A percentile compares a stretch with the other conserved stretches of the same genome.
These are phyloP conservation scores for Hanleya hanleyi DNA, from an alignment of 2,888 invertebrate species.

Conservation along the genomic window DNA sequence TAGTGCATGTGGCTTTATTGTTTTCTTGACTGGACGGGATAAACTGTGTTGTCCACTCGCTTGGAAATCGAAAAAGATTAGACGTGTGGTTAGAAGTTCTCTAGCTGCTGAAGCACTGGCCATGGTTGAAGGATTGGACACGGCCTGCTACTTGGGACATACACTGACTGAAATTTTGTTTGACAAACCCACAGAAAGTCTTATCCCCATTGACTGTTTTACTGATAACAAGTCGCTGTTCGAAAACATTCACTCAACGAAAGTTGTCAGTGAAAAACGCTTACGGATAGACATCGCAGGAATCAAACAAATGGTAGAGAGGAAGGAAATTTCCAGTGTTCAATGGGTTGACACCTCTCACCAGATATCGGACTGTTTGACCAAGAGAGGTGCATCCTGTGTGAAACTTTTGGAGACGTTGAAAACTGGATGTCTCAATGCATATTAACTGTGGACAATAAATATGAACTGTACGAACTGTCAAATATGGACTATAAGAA, in stretches of 20 bases:
- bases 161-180: conserved; percentile 30
- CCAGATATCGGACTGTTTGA: conserved; percentile 1
- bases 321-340: conserved; percentile 15
- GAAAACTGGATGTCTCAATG: too few relatives aligned
- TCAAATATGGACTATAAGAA: too few relatives aligned
- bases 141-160: conserved; percentile 26
- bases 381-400: background rate
- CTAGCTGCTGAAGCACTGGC: conserved; percentile 37
- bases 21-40: conserved; percentile 27
- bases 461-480: too few relatives aligned
- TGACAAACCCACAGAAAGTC: background rate
- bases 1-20: conserved; percentile 24
- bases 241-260: conserved; percentile 37
- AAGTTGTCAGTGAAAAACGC: conserved; percentile 32
- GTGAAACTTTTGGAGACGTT: background rate
- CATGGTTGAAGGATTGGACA: conserved; percentile 31
- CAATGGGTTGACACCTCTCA: background rate
- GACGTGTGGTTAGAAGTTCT: conserved; percentile 36
- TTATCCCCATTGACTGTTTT: conserved; percentile 29
- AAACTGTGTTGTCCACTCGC: conserved; percentile 20
- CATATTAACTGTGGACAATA: too few relatives aligned
- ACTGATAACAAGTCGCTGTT: conserved; percentile 35
- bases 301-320: conserved; percentile 31
- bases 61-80: conserved; percentile 33
- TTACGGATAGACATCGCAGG: conserved; percentile 31